Evolutionary conservation across 2,797 vertebrate species (phyloP), one percentile per base, ranked within the genome.

Genomic region (Sandelia bainsii): DNA sequence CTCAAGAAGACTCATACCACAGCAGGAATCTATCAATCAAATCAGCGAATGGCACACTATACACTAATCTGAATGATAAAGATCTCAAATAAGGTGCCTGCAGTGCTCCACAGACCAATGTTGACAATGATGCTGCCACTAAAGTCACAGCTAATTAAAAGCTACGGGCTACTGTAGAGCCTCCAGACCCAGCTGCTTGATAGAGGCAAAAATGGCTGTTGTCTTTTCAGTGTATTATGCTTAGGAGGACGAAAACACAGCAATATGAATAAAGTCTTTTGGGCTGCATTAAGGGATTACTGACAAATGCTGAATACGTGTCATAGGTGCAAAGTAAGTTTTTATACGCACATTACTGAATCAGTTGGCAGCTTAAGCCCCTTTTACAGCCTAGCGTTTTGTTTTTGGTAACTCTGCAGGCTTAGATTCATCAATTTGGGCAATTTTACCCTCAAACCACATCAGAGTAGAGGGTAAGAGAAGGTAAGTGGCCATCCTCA

Each of bases 61-160:
- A 20, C n/a, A 20, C 6, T n/a, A 8, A 14, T 49, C 52, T 14
- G 45, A 62, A 69, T 32, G 78, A 82, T 72, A 70, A 70, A 79
- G 63, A 65, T 68, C 58, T 64, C 1, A n/a, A 69, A 45, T 62
- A 56, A 68, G 23, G 23, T 66, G 62, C 63, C 63, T 62, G 67
- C 52, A 39, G 57, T 12, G 46, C 52, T 23, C 13, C 61, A 51
- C 54, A 34, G 14, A 61, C 29, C 45, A 56, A 69, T 62, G 61
- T 52, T 73, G 79, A 79, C 79, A 78, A 87, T 73, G 68, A 80
- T 74, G 73, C 79, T 73, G 66, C 62, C 64, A 49, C 82, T 69
- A 56, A 77, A 69, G 68, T 73, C 62, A 62, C 57, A 68, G 81
- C 72, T 80, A 86, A 90, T 90, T 87, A 88, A 87, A 91, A 88